phyloP scores from a whole-genome alignment of 2,888 invertebrate genomes.

The Drosophila picticornis region DNA sequence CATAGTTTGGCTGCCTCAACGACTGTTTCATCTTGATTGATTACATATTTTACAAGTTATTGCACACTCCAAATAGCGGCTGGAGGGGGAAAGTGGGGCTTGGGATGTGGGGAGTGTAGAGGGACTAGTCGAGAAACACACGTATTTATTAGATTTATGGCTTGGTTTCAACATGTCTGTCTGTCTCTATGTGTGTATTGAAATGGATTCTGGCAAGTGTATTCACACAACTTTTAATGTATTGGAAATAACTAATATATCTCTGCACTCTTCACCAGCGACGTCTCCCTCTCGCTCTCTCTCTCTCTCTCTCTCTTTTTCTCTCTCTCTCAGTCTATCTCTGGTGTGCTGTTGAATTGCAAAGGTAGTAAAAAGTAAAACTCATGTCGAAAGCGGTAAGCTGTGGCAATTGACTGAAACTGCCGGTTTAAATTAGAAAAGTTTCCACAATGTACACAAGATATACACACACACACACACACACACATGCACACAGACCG shows the following conservation, averaged over 20 bases:
- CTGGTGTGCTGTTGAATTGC: conserved; percentile 37
- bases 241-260: conserved; percentile 71
- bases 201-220: conserved; percentile 76
- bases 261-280: conserved; percentile 20
- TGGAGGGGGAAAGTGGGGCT: neutral
- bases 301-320: neutral
- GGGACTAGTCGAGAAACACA: conserved; percentile 55
- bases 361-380: conserved; percentile 76
- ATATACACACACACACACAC: conserved; percentile 24
- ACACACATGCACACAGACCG: conserved; percentile 6
- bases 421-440: conserved; percentile 80
- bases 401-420: conserved; percentile 80
- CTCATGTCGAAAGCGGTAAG: conserved; percentile 80
- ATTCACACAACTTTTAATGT: conserved; percentile 81
- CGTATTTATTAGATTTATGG: conserved; percentile 81
- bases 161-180: conserved; percentile 58
- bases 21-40: conserved; percentile 81
- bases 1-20: conserved; percentile 81
- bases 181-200: conserved; percentile 44
- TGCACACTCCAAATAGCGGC: conserved; percentile 43
- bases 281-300: neutral
- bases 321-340: conserved; percentile 4
- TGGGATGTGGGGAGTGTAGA: conserved; percentile 12
- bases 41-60: conserved; percentile 81
- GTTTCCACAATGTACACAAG: conserved; percentile 73